Evolutionary conservation across 2,797 vertebrate species (phyloP).

Genomic region (Serranus cabrilla): DNA sequence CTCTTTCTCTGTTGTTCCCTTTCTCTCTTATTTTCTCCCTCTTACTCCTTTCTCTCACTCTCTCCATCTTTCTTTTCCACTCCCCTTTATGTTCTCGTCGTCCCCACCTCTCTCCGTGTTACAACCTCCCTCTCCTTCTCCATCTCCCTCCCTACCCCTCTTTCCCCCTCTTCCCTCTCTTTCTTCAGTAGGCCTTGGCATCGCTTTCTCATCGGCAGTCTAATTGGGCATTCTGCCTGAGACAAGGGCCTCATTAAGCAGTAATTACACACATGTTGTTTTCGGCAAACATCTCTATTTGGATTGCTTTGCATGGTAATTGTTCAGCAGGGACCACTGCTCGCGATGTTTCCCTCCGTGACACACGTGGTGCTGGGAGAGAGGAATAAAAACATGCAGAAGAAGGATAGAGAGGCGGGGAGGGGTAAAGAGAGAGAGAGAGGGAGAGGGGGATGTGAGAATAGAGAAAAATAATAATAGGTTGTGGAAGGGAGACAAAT

Average conservation of each 20-base stretch:
- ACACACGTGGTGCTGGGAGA: constrained; percentile 75
- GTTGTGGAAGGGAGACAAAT: constrained; percentile 65
- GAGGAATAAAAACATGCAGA: constrained; percentile 66
- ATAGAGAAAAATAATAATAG: constrained; percentile 71
- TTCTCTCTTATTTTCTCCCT: constrained; percentile 37
- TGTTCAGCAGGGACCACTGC: constrained; percentile 91
- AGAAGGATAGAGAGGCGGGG: constrained; percentile 36
- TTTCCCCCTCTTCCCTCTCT: constrained; percentile 79
- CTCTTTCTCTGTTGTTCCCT: constrained; percentile 58
- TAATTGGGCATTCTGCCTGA: constrained; percentile 99
- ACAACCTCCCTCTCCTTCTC: constrained; percentile 45
- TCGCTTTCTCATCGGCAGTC: constrained; percentile 86
- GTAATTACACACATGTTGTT: constrained; percentile 99
- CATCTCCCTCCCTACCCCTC: constrained; percentile 70
- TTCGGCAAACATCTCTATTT: constrained; percentile 99
- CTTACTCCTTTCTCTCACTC: constrained; percentile 24
- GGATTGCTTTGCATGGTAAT: constrained; percentile 95
- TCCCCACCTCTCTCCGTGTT: constrained; percentile 48
- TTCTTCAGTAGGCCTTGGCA: constrained; percentile 79
- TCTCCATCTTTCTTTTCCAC: constrained; percentile 37
- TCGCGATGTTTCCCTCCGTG: constrained; percentile 83
- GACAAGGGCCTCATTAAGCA: constrained; percentile 99
- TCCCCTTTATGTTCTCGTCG: constrained; percentile 33
- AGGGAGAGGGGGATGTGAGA: constrained; percentile 9
- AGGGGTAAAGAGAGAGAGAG: constrained; percentile 21